phyloP scores from a whole-genome alignment of 1,140 invertebrate genomes.

The Rhagoletis pomonella region DNA sequence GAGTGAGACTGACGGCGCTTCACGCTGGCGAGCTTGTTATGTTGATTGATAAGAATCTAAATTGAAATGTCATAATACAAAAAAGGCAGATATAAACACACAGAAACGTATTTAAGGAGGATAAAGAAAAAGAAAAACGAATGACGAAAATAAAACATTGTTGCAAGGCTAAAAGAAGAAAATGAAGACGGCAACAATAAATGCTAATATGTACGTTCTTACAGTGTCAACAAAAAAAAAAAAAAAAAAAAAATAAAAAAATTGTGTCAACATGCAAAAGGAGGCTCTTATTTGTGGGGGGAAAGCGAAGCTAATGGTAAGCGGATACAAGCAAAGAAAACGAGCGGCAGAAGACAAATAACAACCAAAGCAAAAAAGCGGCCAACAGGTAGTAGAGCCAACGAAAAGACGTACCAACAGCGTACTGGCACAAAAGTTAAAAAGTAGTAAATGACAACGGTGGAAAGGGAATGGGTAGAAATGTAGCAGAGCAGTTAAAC shows the following conservation, averaged over 20 bases:
- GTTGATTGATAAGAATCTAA: slow-evolving; percentile 50
- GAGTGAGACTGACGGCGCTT: neutral
- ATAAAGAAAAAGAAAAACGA: neutral
- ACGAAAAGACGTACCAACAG: neutral
- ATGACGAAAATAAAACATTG: neutral
- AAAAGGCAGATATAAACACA: neutral
- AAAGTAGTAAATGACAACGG: too few relatives aligned
- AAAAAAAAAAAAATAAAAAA: too few relatives aligned
- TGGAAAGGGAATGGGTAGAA: too few relatives aligned
- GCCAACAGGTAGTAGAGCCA: neutral
- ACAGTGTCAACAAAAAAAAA: too few relatives aligned
- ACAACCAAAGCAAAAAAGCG: neutral
- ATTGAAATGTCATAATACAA: slow-evolving; percentile 46
- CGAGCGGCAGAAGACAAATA: too few relatives aligned
- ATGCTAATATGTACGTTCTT: too few relatives aligned
- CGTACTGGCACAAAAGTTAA: neutral
- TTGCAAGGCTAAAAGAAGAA: neutral
- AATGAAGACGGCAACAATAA: too few relatives aligned
- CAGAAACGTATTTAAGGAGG: neutral
- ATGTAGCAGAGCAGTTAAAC: too few relatives aligned
- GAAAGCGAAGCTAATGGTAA: too few relatives aligned
- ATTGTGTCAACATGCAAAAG: too few relatives aligned
- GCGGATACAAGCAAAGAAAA: too few relatives aligned
- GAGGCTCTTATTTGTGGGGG: too few relatives aligned
- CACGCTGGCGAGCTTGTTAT: neutral